phyloP scores from a whole-genome alignment of 2,888 invertebrate species.

The Orthosia gracilis region DNA sequence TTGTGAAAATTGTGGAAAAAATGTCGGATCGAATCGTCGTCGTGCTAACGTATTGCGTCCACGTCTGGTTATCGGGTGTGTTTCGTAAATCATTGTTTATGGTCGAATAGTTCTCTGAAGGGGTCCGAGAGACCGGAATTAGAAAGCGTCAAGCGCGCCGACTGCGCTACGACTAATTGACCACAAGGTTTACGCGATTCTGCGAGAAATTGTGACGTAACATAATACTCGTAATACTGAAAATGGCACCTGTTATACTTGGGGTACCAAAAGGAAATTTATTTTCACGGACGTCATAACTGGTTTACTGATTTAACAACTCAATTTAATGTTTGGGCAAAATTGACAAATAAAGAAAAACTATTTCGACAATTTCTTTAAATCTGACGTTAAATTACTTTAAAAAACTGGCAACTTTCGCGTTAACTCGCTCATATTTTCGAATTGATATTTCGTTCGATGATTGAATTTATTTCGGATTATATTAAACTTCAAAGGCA shows the following conservation, averaged over 20 bases:
- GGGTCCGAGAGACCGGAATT: constrained; percentile 86
- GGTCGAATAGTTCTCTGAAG: constrained; percentile 87
- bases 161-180: constrained; percentile 86
- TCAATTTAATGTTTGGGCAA: constrained; percentile 32
- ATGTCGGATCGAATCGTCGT: constrained; percentile 76
- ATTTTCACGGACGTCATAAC: constrained; percentile 44
- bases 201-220: constrained; percentile 82
- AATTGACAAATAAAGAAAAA: constrained; percentile 15
- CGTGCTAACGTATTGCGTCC: constrained; percentile 77
- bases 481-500: constrained; percentile 39
- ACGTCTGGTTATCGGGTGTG: constrained; percentile 76
- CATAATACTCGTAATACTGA: constrained; percentile 71
- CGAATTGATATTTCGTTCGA: constrained; percentile 47
- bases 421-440: constrained; percentile 48
- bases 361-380: constrained; percentile 43
- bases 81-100: constrained; percentile 90
- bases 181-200: constrained; percentile 88
- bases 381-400: constrained; percentile 63
- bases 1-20: constrained; percentile 82
- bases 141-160: constrained; percentile 88
- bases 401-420: constrained; percentile 47
- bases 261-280: constrained; percentile 34
- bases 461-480: constrained; percentile 55
- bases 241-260: constrained; percentile 46
- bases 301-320: constrained; percentile 21